These are phyloP conservation scores for Endomychus coccineus DNA, from an alignment of 2,888 invertebrate species.

Conservation along the genomic window DNA sequence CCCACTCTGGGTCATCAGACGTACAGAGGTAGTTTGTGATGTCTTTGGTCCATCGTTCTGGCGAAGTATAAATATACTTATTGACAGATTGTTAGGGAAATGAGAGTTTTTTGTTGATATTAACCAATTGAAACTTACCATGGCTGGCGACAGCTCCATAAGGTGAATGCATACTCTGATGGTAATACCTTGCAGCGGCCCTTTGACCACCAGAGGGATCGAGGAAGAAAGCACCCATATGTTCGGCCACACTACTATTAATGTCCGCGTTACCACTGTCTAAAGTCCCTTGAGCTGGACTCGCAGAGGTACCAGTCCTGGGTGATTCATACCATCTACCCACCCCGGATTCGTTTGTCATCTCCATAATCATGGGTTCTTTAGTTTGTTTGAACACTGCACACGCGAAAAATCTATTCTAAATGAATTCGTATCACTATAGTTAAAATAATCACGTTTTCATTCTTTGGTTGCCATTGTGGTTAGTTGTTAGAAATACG, in stretches of 20 bases:
- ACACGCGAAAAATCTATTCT: slow-evolving; percentile 33
- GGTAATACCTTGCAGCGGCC: slow-evolving; percentile 44
- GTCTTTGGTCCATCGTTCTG: too few relatives aligned
- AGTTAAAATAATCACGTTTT: too few relatives aligned
- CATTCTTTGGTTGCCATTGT: not conserved
- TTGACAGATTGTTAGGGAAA: too few relatives aligned
- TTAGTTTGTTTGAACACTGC: slow-evolving; percentile 25
- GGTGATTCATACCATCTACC: slow-evolving; percentile 47
- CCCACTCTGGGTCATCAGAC: too few relatives aligned
- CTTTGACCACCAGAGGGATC: slow-evolving; percentile 43
- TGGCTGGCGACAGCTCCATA: slow-evolving; percentile 43
- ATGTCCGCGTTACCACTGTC: slow-evolving; percentile 37
- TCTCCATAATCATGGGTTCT: slow-evolving; percentile 44
- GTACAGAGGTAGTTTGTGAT: too few relatives aligned
- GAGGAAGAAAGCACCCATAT: slow-evolving; percentile 45
- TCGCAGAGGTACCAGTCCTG: slow-evolving; percentile 40
- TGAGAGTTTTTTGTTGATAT: too few relatives aligned
- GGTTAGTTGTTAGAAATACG: too few relatives aligned
- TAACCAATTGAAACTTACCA: slow-evolving; percentile 36
- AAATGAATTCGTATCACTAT: not conserved
- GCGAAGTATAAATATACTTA: too few relatives aligned
- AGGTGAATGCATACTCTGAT: slow-evolving; percentile 46
- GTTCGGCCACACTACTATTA: slow-evolving; percentile 43
- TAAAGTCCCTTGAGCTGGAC: slow-evolving; percentile 38
- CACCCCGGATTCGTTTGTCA: slow-evolving; percentile 39